Evolutionary conservation across 2,113 vertebrate species (phyloP), one percentile per base, ranked within the genome.

Genomic region (Sula dactylatra): DNA sequence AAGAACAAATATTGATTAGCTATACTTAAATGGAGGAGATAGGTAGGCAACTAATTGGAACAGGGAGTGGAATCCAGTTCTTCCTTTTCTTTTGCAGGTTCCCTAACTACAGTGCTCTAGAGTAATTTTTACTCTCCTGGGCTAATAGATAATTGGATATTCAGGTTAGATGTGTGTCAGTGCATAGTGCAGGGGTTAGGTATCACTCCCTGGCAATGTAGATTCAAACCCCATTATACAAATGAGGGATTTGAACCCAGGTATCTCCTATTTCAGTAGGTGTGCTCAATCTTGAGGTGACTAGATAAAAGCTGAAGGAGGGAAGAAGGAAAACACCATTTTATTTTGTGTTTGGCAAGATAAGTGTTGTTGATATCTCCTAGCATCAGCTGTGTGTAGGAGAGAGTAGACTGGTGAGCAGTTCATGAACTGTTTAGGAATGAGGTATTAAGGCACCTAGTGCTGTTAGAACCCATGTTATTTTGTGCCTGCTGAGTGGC

Each of bases 291-390:
- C 36, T 34, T 47, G 25, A 22, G 27, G 11, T 81, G 66, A 8
- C 50, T 50, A 74, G 27, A 27, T 85, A 71, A 55, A 52, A 82
- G 42, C 40, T 45, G 42, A n/a, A 78, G n/a, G 49, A 83, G 19
- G 34, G 26, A 64, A 42, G 56, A 76, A 16, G 67, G 20, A 40
- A 73, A 69, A 9, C 18, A n/a, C 6, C 3, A 5, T 21, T 81
- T 77, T 49, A 24, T 70, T 64, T 47, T 70, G 84, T 36, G 9
- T 55, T 71, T 88, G 38, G 42, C 15, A 49, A 64, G 47, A 6
- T 42, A 17, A 0, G 0, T 21, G 16, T 20, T 49, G 45, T 55
- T 87, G 61, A 2, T 61, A 9, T 20, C 25, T 56, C 20, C 27
- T 16, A 45, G 24, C 11, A 42, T 64, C 42, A 18, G 6, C 45